Base-by-base conservation (phyloP, 1,140 invertebrate genomes). In the Rhopalosiphum maidis region DNA sequence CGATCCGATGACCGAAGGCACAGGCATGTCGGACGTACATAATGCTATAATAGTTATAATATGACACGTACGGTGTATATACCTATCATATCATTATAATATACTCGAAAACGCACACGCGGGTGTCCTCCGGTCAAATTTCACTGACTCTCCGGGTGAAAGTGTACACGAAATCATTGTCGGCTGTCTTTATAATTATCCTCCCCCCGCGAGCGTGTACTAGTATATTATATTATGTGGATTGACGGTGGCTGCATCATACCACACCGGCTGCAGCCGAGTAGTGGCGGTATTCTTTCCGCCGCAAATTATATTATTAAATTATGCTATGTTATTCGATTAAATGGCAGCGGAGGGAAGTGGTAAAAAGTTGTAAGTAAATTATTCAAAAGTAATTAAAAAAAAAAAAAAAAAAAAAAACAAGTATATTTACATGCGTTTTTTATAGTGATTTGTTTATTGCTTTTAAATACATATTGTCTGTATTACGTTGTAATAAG, bases 131-230 rank as follows among this genome's bases (percentile, higher is more conserved):
- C 30, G 68, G 90, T 48, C n/a, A 82, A 91, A 91, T 91, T 91
- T 91, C 90, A 48, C 90, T 35, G 68, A 11, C 60, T 48, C 60
- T 25, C 46, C 89, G 23, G 41, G 90, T 91, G 90, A 91, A 91
- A 91, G 90, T 35, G 68, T 37, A 37, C 37, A 46, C 41, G 90
- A 91, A 77, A 91, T 48, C 18, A 77, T 77, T 25, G 90, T 48
- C 43, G 25, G 41, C 90, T n/a, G 90, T 91, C 37, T 91, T 91
- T 77, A 21, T 77, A 91, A 91, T 77, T 77, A 91, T 30, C 55
- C 60, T 18, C 37, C 8, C 6, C 15, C n/a, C 4, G n/a, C n/a
- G 6, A 37, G 15, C 48, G 18, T 35, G 46, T 88, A 30, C 30
- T 15, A 46, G 48, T 3, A 18, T 68, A 60, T 55, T 8, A 30